phyloP scores from a whole-genome alignment of 2,113 vertebrate species.

The Dolichotis patagonum region DNA sequence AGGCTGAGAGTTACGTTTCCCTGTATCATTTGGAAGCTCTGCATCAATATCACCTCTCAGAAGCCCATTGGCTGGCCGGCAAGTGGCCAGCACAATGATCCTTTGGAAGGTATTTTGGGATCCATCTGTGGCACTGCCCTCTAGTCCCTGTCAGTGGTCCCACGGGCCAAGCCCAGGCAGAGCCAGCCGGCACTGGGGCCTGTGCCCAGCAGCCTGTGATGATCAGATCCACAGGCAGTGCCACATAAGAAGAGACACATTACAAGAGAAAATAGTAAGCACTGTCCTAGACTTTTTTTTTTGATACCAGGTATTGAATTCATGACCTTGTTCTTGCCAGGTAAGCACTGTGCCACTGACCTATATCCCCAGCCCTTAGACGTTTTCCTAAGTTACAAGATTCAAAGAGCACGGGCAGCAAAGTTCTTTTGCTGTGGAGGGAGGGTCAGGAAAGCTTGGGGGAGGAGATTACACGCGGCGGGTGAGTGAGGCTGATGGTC shows the following conservation, averaged over 20 bases:
- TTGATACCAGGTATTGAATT: no score
- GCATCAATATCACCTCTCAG: not conserved
- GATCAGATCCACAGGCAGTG: not conserved
- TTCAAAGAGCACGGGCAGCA: not conserved
- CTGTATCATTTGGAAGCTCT: not conserved
- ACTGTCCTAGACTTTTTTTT: not conserved
- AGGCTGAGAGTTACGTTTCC: not conserved
- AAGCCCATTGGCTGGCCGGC: not conserved
- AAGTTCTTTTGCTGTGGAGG: not conserved
- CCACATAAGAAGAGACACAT: rapidly evolving
- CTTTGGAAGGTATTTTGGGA: not conserved
- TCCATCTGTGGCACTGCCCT: not conserved
- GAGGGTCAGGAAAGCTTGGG: not conserved
- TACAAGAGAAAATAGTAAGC: not conserved
- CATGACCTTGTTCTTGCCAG: no score
- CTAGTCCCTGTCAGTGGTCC: not conserved
- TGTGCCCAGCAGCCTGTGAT: not conserved
- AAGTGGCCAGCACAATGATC: not conserved
- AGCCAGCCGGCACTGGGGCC: not conserved
- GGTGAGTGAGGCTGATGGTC: not conserved
- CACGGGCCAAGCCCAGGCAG: not conserved
- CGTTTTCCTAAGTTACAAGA: not conserved
- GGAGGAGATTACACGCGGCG: rapidly evolving
- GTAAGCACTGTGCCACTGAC: no score
- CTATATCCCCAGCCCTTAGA: not conserved